Conservation (phyloP, 2,113 vertebrate genomes). For the Meriones unguiculatus region DNA sequence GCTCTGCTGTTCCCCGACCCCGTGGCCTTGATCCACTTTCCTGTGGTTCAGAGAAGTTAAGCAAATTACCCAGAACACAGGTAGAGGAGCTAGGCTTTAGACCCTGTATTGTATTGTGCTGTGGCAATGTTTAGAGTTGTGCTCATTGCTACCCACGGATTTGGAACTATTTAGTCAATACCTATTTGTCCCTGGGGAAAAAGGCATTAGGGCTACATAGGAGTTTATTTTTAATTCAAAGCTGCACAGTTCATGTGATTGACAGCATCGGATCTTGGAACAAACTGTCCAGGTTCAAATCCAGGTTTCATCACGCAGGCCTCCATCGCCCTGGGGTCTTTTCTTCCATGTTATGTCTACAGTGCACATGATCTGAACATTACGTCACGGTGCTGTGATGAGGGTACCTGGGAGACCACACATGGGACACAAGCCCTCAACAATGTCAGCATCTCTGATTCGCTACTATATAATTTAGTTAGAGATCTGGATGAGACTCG, state of each 20-base stretch:
- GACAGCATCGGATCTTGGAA: neutral
- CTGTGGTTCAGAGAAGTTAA: conserved; percentile 33
- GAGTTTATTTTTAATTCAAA: neutral
- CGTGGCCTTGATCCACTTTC: neutral
- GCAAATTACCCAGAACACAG: neutral
- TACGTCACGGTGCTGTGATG: neutral
- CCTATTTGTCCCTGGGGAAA: conserved; percentile 8
- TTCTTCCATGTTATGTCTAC: neutral
- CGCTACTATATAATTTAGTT: neutral
- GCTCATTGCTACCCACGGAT: neutral
- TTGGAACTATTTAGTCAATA: neutral
- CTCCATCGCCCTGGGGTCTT: neutral
- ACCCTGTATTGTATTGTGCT: neutral
- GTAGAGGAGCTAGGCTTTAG: neutral
- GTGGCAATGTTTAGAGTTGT: neutral
- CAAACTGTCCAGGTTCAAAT: neutral
- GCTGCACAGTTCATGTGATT: neutral
- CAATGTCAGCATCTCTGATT: neutral
- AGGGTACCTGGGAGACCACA: neutral
- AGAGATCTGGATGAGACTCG: neutral
- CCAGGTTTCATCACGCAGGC: neutral
- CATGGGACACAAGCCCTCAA: neutral
- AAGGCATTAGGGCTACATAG: neutral
- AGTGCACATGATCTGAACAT: neutral
- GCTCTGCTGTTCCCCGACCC: neutral